Conservation (phyloP, 2,888 invertebrate species). For the Ormia ochracea region DNA sequence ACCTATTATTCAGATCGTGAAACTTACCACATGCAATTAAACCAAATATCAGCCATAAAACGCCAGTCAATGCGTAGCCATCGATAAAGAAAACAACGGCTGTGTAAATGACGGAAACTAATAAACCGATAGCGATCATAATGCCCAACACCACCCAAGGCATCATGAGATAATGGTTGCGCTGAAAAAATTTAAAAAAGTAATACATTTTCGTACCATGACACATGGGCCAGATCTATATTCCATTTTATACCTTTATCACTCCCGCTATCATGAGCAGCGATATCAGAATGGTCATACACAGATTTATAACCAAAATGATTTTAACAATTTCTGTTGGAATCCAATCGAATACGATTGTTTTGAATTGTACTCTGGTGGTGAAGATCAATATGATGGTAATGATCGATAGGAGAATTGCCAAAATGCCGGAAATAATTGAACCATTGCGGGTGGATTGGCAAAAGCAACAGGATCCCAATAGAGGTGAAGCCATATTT, state of each 20-base stretch:
- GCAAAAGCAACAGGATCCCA: slow-evolving; percentile 84
- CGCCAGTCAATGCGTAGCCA: slow-evolving; percentile 79
- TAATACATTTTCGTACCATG: not conserved
- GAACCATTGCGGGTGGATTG: slow-evolving; percentile 85
- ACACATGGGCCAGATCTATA: not conserved
- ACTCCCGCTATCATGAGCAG: slow-evolving; percentile 85
- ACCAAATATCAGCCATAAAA: slow-evolving; percentile 81
- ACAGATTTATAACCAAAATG: slow-evolving; percentile 86
- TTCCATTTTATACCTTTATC: slow-evolving; percentile 81
- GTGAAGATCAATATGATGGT: slow-evolving; percentile 84
- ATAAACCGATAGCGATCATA: slow-evolving; percentile 85
- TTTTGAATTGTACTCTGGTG: slow-evolving; percentile 83
- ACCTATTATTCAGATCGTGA: not conserved
- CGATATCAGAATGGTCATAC: slow-evolving; percentile 89
- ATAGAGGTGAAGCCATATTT: slow-evolving; percentile 77
- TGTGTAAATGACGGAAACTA: slow-evolving; percentile 88
- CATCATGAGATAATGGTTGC: slow-evolving; percentile 88
- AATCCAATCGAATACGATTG: slow-evolving; percentile 86
- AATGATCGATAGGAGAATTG: slow-evolving; percentile 85
- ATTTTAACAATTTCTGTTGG: slow-evolving; percentile 85
- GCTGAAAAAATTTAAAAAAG: slow-evolving; percentile 78
- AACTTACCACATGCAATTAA: slow-evolving; percentile 80
- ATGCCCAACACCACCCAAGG: slow-evolving; percentile 90
- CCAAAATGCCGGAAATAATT: slow-evolving; percentile 83
- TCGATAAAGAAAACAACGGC: slow-evolving; percentile 85